These are phyloP conservation scores for Euphydryas editha DNA, from an alignment of 2,888 invertebrate genomes.

Conservation along the genomic window DNA sequence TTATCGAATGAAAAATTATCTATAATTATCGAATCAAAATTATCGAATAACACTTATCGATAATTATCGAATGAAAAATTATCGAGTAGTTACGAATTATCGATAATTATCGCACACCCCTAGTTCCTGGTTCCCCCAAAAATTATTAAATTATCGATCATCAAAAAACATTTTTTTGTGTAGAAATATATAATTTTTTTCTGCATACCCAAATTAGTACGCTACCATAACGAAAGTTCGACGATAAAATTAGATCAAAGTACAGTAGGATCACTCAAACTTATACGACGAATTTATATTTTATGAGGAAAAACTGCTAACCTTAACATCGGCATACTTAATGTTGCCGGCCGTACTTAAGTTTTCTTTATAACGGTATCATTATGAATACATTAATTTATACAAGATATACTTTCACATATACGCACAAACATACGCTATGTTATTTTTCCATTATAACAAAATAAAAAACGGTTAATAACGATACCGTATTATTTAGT, in stretches of 20 bases:
- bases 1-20: no score
- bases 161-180: no score
- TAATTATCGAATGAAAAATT: no score
- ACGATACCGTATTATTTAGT: no score
- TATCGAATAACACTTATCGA: no score
- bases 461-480: background rate
- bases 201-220: constrained; percentile 52
- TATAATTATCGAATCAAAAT: no score
- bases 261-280: constrained; percentile 74
- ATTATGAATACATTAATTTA: constrained; percentile 2
- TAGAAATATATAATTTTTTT: no score
- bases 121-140: no score
- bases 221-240: constrained; percentile 59
- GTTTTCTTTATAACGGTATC: background rate
- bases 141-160: no score
- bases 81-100: no score
- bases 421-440: background rate
- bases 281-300: constrained; percentile 71
- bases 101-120: no score
- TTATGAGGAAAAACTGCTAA: constrained; percentile 75
- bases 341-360: constrained; percentile 37
- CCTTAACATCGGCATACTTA: constrained; percentile 45
- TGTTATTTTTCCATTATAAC: background rate
- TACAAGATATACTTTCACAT: background rate
- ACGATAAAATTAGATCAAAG: constrained; percentile 77